Conservation (phyloP, 2,113 vertebrate species). For the Ivindomyrus marchei region DNA sequence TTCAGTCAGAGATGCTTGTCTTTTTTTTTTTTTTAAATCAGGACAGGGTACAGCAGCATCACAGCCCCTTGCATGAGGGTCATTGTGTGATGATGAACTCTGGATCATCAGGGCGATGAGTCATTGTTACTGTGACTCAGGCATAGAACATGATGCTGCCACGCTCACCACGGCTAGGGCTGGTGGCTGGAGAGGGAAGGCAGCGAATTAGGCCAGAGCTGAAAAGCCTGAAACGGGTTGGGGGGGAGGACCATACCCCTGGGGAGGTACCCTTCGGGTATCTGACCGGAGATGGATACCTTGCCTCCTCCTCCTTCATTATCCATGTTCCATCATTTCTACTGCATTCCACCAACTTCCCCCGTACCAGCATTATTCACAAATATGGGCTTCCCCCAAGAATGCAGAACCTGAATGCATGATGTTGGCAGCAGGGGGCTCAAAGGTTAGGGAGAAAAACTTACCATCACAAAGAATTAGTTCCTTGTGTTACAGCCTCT, state of each 20-base stretch:
- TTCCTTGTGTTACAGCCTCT: not conserved
- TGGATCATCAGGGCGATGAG: not conserved
- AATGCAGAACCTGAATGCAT: not conserved
- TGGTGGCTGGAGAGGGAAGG: not conserved
- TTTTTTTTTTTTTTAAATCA: not conserved
- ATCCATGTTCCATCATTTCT: not conserved
- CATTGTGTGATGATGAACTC: not conserved
- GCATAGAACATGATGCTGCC: not conserved
- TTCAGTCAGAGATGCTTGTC: not conserved
- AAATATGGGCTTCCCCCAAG: not conserved
- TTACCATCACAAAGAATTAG: not conserved
- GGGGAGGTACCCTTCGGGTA: not conserved
- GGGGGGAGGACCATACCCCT: not conserved
- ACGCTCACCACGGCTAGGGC: not conserved
- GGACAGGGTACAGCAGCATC: not conserved
- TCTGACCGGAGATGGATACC: not conserved
- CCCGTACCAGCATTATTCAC: not conserved
- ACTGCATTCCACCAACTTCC: not conserved
- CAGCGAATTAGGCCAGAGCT: not conserved
- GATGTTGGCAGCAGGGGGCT: not conserved
- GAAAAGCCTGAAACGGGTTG: not conserved
- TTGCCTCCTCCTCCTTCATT: not conserved
- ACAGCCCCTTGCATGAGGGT: not conserved
- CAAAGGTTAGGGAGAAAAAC: not conserved
- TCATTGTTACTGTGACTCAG: not conserved